Evolutionary conservation across 2,113 vertebrate genomes (phyloP).

Genomic region (Emydocephalus ijimae): DNA sequence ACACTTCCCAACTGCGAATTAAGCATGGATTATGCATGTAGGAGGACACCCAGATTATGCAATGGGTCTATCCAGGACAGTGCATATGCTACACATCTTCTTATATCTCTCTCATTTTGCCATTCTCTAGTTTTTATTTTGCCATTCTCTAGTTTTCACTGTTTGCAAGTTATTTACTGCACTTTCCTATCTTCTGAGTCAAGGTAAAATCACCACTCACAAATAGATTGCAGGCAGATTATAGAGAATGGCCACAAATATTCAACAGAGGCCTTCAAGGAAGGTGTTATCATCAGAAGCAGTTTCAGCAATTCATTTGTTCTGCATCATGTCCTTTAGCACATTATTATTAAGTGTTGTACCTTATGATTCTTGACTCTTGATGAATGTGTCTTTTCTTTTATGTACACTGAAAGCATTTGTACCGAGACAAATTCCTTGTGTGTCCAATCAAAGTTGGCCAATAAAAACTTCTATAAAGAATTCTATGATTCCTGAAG

Average conservation of each 20-base stretch:
- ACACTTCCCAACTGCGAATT: not conserved
- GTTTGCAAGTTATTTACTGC: not conserved
- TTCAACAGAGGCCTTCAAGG: not conserved
- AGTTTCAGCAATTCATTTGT: not conserved
- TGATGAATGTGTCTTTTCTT: too few relatives aligned
- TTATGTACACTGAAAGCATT: too few relatives aligned
- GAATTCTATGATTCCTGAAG: not conserved
- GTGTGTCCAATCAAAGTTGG: too few relatives aligned
- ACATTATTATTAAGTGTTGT: too few relatives aligned
- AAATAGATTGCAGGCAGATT: not conserved
- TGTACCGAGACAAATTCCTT: too few relatives aligned
- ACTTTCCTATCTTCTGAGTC: not conserved
- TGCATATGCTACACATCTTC: not conserved
- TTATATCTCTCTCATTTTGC: not conserved
- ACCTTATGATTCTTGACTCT: too few relatives aligned
- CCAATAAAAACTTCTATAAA: too few relatives aligned
- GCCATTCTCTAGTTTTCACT: not conserved
- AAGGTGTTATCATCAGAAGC: not conserved
- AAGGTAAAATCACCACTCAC: not conserved
- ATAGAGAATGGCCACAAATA: not conserved
- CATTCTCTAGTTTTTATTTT: not conserved
- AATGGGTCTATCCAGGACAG: not conserved
- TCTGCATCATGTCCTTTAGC: not conserved
- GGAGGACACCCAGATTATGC: not conserved
- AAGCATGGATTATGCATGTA: not conserved